A percentile compares a stretch with the other conserved stretches of the same genome.
Evolutionary conservation across 2,888 invertebrate genomes (phyloP).

Genomic region (Hirtodrosophila histrioides): DNA sequence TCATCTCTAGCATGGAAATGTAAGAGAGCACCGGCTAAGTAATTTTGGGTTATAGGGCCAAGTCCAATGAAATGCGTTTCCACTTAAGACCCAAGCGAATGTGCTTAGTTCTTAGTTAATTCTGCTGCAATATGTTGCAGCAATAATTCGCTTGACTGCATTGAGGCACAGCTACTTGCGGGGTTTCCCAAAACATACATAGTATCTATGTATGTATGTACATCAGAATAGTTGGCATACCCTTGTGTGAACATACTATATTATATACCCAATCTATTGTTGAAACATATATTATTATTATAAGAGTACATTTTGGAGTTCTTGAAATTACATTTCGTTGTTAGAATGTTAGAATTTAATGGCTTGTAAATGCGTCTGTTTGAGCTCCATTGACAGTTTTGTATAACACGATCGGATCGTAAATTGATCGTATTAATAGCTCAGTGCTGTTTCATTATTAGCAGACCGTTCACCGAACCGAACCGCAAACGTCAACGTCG

Average conservation of each 20-base stretch:
- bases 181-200: constrained; percentile 43
- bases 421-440: constrained; percentile 31
- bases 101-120: constrained; percentile 47
- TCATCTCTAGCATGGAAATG: no score
- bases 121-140: constrained; percentile 52
- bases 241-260: no score
- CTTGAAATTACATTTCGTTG: no score
- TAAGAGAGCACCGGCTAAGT: not conserved
- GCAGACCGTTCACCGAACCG: not conserved
- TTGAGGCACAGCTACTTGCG: constrained; percentile 45
- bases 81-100: constrained; percentile 55
- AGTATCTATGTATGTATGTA: not conserved
- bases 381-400: constrained; percentile 37
- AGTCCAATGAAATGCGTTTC: constrained; percentile 56
- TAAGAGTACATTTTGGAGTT: no score
- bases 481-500: not conserved
- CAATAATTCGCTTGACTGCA: constrained; percentile 66
- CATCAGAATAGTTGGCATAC: not conserved
- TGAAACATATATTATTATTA: no score
- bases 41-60: constrained; percentile 64
- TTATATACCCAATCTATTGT: no score
- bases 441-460: constrained; percentile 15
- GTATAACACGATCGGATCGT: constrained; percentile 36
- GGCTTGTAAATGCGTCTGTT: no score
- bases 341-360: no score